phyloP scores from a whole-genome alignment of 2,888 invertebrate species.

The Drosophila tanythrix region DNA sequence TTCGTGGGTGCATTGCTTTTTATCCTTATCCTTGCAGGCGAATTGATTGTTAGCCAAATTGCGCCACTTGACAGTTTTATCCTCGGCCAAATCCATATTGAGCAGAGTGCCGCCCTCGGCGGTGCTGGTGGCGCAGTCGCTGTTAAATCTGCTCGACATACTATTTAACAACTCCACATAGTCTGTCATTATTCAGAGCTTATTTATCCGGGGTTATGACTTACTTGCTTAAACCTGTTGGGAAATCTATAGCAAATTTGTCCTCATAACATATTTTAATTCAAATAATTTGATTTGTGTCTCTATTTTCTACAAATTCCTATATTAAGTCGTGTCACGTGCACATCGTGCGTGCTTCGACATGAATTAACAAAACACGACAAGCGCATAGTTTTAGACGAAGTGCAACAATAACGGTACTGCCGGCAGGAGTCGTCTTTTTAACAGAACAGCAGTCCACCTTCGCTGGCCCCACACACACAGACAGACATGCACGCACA shows the following conservation, averaged over 20 bases:
- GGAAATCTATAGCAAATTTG: not conserved
- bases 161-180: slow-evolving; percentile 82
- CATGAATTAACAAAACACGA: slow-evolving; percentile 3
- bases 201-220: not conserved
- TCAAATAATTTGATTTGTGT: not conserved
- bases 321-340: not conserved
- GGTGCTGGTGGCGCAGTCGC: slow-evolving; percentile 79
- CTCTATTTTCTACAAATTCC: not conserved
- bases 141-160: slow-evolving; percentile 84
- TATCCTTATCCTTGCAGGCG: slow-evolving; percentile 83
- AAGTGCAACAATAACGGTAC: slow-evolving; percentile 14
- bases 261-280: not conserved
- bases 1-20: slow-evolving; percentile 45
- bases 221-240: not conserved
- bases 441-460: slow-evolving; percentile 31
- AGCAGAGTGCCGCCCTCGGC: slow-evolving; percentile 77
- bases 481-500: slow-evolving; percentile 24
- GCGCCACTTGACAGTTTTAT: slow-evolving; percentile 85
- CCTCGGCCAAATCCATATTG: slow-evolving; percentile 82
- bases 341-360: slow-evolving; percentile 9
- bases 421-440: slow-evolving; percentile 44
- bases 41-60: slow-evolving; percentile 84
- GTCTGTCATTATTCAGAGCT: slow-evolving; percentile 77
- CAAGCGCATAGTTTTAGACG: slow-evolving; percentile 2
- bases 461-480: slow-evolving; percentile 39